Base-by-base conservation (phyloP, 2,113 vertebrate genomes). In the Gila orcuttii region DNA sequence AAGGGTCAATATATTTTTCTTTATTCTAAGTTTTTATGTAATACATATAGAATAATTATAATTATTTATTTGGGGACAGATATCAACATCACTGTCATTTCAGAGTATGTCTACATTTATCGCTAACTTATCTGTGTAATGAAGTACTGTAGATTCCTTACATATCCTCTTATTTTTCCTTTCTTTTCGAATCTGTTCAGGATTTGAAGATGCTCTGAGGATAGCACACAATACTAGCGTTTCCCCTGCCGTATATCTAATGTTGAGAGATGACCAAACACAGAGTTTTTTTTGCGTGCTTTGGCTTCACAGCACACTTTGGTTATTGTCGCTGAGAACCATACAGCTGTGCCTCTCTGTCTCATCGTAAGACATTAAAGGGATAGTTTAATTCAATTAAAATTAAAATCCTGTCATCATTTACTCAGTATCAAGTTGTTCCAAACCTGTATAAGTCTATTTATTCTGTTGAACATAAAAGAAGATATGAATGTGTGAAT, bases 291-390 rank as follows among this genome's bases (percentile, higher is more conserved):
- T 28, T 19, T 21, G 62, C 23, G 25, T 66, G 62, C 13, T 2
- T 31, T 28, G 12, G 15, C 47, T 81, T 47, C 39, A 55, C 73
- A 50, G 33, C 77, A 79, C 77, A 60, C 39, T 81, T 39, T 64
- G 33, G 36, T 81, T 62, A 62, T 81, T 21, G 64, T 80, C 3
- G 4, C 60, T 73, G 28, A 57, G 15, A 64, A 71, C 50, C 68
- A 81, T 89, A 85, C 79, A 79, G 74, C 86, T 74, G 88, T 89
- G 88, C 83, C 79, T 87, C 71, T 39, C 62, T 79, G 76, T 87
- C 69, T 86, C 55, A 77, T 71, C 80, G 80, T 84, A 82, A 84
- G 78, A 86, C 79, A 74, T 82, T 77, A 57, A 57, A 57, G 19
- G 7, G 19, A 23, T 21, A 57, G 55, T 23, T 28, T 28, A 28